A percentile compares a stretch with the other conserved stretches of the same genome.
Evolutionary conservation across 2,797 vertebrate genomes (phyloP).

Genomic region (Coluber constrictor): DNA sequence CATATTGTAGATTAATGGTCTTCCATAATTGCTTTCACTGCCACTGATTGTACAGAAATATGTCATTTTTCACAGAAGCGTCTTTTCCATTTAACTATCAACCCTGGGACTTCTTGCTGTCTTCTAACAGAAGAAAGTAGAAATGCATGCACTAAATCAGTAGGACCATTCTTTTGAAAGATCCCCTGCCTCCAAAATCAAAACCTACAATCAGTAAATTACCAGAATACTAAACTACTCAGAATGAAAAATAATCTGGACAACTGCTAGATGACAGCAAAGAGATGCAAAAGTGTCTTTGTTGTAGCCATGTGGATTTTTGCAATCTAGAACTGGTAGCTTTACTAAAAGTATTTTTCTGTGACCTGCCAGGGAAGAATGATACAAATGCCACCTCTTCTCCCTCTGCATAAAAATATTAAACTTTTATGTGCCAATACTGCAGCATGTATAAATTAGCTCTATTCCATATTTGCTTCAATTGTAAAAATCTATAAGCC

Average conservation of each 20-base stretch:
- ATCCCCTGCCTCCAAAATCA: neutral
- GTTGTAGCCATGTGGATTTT: neutral
- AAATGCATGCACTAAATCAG: neutral
- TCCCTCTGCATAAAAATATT: neutral
- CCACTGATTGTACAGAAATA: neutral
- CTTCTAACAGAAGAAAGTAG: neutral
- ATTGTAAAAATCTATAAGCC: neutral
- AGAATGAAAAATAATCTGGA: neutral
- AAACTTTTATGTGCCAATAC: neutral
- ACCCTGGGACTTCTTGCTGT: neutral
- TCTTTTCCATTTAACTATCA: neutral
- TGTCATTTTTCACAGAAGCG: neutral
- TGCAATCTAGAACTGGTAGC: neutral
- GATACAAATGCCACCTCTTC: neutral
- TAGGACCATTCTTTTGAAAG: neutral
- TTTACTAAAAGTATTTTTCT: neutral
- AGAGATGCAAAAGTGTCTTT: neutral
- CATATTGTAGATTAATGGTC: neutral
- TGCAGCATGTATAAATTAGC: neutral
- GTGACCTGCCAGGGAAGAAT: neutral
- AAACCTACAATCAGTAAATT: neutral
- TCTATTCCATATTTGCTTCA: neutral
- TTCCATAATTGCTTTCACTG: neutral
- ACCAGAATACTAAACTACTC: neutral
- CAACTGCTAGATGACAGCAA: neutral